Evolutionary conservation across 2,113 vertebrate genomes (phyloP), one percentile per base, ranked within the genome.

Genomic region (Camelus bactrianus): DNA sequence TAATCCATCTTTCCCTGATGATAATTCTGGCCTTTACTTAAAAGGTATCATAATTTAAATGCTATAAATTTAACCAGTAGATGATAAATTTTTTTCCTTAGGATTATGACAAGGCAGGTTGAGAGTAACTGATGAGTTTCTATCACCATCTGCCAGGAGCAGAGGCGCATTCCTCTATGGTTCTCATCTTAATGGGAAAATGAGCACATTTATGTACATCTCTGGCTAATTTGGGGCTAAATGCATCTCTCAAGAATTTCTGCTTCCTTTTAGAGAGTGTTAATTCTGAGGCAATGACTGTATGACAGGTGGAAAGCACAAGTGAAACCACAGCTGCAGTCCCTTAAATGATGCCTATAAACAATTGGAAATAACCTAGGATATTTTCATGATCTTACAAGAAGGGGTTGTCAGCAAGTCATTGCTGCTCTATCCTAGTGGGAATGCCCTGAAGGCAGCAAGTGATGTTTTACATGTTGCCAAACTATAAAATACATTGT

Each of bases 11-110:
- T 94, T 84, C 52, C 58, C 32, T 97, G 89, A 96, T 98, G 96
- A 94, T 93, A 95, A 97, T 92, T 96, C 82, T 97, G 91, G 86
- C 64, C 92, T 98, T 94, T 93, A 70, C 48, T 94, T 96, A 93
- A 97, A 95, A 94, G 16, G 6, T 58, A 80, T 95, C 91, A 94
- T 98, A 86, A 96, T 88, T 93, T 92, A 94, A 89, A 60, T 94
- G 82, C 38, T 94, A 60, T 83, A 94, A 93, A 83, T 95, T 67
- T 85, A 92, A 97, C 38, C 35, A 96, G 82, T 67, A 92, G 46
- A 73, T 92, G 87, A 54, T 87, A 84, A 83, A 64, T 28, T 84
- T 76, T 81, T 90, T 8, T 26, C 16, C 56, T 56, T 84, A 73
- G 75, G 65, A 97, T 95, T 90, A 87, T 46, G 56, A 22, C 64